These are phyloP conservation scores for Trissonchulus sp. DNA, from an alignment of 2,888 invertebrate genomes.

Conservation along the genomic window DNA sequence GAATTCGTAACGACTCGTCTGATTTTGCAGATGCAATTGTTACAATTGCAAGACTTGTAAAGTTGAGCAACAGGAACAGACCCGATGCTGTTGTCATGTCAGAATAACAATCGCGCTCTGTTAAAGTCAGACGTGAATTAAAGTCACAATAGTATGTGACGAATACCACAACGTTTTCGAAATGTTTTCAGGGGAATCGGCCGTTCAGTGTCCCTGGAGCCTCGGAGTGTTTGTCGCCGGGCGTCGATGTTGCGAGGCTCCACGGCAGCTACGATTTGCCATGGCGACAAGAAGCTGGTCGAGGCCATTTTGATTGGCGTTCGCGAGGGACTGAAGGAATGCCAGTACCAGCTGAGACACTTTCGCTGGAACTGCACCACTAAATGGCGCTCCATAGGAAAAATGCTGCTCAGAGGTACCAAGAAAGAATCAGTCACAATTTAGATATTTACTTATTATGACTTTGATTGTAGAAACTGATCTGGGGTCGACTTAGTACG, in stretches of 20 bases:
- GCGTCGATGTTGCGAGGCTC: conserved; percentile 68
- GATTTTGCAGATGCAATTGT: no score
- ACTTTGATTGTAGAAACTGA: no score
- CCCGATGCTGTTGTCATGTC: no score
- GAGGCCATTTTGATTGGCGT: conserved; percentile 77
- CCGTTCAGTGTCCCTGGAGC: conserved; percentile 81
- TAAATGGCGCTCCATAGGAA: conserved; percentile 69
- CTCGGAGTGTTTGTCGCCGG: conserved; percentile 78
- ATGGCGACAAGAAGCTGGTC: conserved; percentile 71
- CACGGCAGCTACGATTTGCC: conserved; percentile 63
- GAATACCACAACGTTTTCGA: no score
- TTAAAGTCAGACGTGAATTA: no score
- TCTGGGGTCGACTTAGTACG: no score
- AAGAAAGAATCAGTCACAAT: conserved; percentile 20
- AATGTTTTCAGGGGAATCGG: conserved; percentile 55
- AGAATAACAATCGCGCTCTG: no score
- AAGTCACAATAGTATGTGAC: no score
- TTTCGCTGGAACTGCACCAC: conserved; percentile 84
- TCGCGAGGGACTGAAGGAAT: conserved; percentile 73
- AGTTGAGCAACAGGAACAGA: no score
- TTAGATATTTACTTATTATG: not conserved
- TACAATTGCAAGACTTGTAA: no score
- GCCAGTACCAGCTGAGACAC: conserved; percentile 76
- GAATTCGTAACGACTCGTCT: no score
- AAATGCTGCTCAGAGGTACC: conserved; percentile 77